Conservation (phyloP, 1,140 invertebrate species). For the Mycetomoellerius zeteki region DNA sequence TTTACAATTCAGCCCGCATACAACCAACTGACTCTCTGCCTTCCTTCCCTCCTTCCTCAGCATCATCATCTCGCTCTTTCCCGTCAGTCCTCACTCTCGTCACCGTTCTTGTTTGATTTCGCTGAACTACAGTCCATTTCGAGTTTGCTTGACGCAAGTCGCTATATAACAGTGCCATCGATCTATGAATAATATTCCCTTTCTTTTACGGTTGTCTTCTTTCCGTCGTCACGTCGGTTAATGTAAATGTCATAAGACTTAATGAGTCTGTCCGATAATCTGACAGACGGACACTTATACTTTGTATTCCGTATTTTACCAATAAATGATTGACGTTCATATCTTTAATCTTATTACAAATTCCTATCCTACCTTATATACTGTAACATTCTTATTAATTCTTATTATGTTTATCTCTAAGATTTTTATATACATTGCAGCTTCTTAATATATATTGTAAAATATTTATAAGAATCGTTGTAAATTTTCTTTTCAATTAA, state of each 20-base stretch:
- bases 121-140: slow-evolving; percentile 52
- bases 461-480: neutral
- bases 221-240: neutral
- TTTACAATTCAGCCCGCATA: slow-evolving; percentile 83
- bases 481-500: neutral
- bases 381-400: neutral
- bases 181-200: slow-evolving; percentile 56
- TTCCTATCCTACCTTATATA: too few species aligned
- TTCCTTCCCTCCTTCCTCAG: slow-evolving; percentile 6
- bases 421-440: neutral
- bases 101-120: slow-evolving; percentile 63
- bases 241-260: neutral
- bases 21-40: slow-evolving; percentile 53
- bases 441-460: neutral
- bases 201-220: neutral
- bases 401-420: neutral
- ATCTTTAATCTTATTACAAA: neutral
- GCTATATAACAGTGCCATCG: slow-evolving; percentile 39
- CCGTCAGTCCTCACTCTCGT: slow-evolving; percentile 18
- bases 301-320: neutral
- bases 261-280: neutral
- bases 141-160: neutral
- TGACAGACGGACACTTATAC: neutral
- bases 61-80: slow-evolving; percentile 5
- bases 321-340: neutral